Percentiles rank a stretch among this genome's conserved stretches.
phyloP scores from a whole-genome alignment of 64 coral and sea anemone genomes.

The Acropora yongei region DNA sequence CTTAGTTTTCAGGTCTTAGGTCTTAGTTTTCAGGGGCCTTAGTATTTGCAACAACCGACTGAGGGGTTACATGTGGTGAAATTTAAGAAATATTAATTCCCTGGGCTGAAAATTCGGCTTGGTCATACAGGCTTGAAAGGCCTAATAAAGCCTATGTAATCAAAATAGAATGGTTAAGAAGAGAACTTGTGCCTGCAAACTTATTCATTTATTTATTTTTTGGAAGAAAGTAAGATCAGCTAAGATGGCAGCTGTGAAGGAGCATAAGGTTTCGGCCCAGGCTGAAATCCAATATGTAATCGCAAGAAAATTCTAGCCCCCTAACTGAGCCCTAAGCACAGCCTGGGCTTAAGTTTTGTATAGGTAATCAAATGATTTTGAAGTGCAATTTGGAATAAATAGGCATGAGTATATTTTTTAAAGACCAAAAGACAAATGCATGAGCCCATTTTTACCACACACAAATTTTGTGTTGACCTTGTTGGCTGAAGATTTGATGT shows the following conservation, averaged over 20 bases:
- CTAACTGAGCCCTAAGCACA: background rate
- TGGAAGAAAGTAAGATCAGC: background rate
- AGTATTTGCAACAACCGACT: background rate
- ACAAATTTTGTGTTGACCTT: too few species aligned
- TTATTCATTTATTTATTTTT: background rate
- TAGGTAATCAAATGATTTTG: background rate
- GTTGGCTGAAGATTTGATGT: too few species aligned
- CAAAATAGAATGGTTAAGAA: background rate
- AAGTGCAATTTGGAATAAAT: background rate
- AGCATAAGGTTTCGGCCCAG: background rate
- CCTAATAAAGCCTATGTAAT: background rate
- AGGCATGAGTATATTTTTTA: background rate
- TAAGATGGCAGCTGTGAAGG: background rate
- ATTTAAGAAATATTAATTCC: background rate
- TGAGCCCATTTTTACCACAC: too few species aligned
- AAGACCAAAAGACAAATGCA: background rate
- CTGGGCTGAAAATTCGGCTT: background rate
- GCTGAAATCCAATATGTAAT: background rate
- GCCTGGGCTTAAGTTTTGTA: background rate
- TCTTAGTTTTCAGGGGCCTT: too few species aligned
- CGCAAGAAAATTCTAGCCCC: background rate
- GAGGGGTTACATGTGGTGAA: background rate
- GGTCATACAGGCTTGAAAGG: slow-evolving; percentile 2
- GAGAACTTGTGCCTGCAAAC: background rate
- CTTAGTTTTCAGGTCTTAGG: too few species aligned